Conservation (phyloP, 2,113 vertebrate genomes). For the Odobenus rosmarus region DNA sequence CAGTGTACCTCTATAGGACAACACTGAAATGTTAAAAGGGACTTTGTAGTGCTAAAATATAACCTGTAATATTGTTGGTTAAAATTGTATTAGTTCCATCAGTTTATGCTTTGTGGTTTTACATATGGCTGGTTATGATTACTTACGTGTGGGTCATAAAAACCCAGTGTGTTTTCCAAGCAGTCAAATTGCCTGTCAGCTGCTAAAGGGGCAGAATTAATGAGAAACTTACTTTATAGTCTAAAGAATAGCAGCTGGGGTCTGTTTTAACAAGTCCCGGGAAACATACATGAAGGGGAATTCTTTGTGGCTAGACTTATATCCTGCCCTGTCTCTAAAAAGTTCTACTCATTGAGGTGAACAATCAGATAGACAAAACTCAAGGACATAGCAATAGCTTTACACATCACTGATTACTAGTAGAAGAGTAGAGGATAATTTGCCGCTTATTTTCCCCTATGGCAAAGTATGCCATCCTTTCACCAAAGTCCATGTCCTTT, state of each 20-base stretch:
- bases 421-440: background rate
- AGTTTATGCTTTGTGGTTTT: constrained; percentile 72
- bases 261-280: constrained; percentile 75
- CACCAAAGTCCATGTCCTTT: background rate
- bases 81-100: constrained; percentile 67
- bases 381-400: background rate
- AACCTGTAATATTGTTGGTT: constrained; percentile 59
- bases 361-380: constrained; percentile 28
- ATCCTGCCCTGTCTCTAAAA: constrained; percentile 32
- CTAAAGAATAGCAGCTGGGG: constrained; percentile 71
- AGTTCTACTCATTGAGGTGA: constrained; percentile 31
- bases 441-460: background rate
- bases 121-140: constrained; percentile 77
- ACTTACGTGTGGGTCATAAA: constrained; percentile 78
- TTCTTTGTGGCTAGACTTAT: constrained; percentile 58
- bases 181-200: constrained; percentile 79
- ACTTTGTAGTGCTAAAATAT: constrained; percentile 56
- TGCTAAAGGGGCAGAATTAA: constrained; percentile 76
- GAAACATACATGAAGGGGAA: constrained; percentile 46
- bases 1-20: background rate
- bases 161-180: constrained; percentile 76
- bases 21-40: constrained; percentile 20
- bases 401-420: background rate
- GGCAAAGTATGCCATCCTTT: background rate
- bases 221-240: constrained; percentile 77